Evolutionary conservation across 2,888 invertebrate genomes (phyloP).

Genomic region (Tetragonisca angustula): DNA sequence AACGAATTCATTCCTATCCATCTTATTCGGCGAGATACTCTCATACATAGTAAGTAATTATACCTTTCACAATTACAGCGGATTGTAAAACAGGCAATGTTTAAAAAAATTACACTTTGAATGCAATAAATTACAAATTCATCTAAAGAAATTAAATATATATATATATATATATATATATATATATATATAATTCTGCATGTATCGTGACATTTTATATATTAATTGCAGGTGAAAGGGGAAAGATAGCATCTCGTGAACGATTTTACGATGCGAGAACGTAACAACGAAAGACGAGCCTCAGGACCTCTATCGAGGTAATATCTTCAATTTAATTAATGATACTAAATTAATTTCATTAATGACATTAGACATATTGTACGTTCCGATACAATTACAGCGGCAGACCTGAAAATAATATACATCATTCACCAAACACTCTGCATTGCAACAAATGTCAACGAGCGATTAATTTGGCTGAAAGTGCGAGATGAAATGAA

Average conservation of each 20-base stretch:
- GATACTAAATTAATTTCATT: not conserved
- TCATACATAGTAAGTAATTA: not conserved
- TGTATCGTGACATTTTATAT: too few relatives aligned
- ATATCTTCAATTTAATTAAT: not conserved
- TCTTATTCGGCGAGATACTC: not conserved
- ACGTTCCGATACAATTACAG: not conserved
- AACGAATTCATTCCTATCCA: not conserved
- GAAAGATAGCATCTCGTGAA: too few relatives aligned
- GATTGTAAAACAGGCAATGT: too few relatives aligned
- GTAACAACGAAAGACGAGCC: too few relatives aligned
- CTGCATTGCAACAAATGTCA: not conserved
- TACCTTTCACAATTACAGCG: not conserved
- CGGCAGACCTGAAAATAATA: not conserved
- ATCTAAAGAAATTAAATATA: too few relatives aligned
- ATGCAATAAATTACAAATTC: too few relatives aligned
- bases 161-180: too few relatives aligned
- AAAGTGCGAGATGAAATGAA: constrained; percentile 1
- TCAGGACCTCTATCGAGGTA: not conserved
- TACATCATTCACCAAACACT: not conserved
- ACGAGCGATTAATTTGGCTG: not conserved
- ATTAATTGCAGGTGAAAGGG: too few relatives aligned
- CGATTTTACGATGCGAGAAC: too few relatives aligned
- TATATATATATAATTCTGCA: too few relatives aligned
- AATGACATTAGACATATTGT: not conserved
- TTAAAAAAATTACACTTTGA: too few relatives aligned